phyloP scores from a whole-genome alignment of 2,113 vertebrate species.

The Danio rerio region DNA sequence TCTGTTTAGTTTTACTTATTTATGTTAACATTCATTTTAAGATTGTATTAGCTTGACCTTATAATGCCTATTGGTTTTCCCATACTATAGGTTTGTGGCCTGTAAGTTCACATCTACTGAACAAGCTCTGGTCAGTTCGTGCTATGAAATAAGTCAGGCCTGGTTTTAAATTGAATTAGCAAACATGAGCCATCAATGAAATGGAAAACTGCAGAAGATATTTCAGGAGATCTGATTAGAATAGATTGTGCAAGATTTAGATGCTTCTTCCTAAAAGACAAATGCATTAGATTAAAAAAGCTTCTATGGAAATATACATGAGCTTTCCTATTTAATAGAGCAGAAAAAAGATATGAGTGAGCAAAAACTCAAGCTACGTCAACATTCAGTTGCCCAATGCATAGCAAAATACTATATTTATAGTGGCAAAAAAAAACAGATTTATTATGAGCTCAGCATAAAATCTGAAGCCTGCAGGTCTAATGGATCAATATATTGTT shows the following conservation, averaged over 20 bases:
- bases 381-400: background rate
- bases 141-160: slow-evolving; percentile 14
- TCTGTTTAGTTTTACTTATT: too few species aligned
- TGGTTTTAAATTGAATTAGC: slow-evolving; percentile 39
- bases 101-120: background rate
- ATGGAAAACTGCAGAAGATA: slow-evolving; percentile 11
- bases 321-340: background rate
- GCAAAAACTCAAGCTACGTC: background rate
- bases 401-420: background rate
- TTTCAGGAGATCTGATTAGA: slow-evolving; percentile 36
- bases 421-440: background rate
- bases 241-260: slow-evolving; percentile 39
- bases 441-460: slow-evolving; percentile 1
- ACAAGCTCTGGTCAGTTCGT: too few species aligned
- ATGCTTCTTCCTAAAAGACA: slow-evolving; percentile 9
- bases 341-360: background rate
- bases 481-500: slow-evolving; percentile 63
- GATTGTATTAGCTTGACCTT: too few species aligned
- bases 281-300: slow-evolving; percentile 28
- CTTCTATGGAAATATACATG: slow-evolving; percentile 9
- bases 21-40: too few species aligned
- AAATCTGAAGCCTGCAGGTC: background rate
- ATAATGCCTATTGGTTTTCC: background rate
- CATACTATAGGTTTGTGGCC: background rate
- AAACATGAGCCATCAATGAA: slow-evolving; percentile 36